Evolutionary conservation across 2,113 vertebrate genomes (phyloP).

Genomic region (Cyanoderma ruficeps): DNA sequence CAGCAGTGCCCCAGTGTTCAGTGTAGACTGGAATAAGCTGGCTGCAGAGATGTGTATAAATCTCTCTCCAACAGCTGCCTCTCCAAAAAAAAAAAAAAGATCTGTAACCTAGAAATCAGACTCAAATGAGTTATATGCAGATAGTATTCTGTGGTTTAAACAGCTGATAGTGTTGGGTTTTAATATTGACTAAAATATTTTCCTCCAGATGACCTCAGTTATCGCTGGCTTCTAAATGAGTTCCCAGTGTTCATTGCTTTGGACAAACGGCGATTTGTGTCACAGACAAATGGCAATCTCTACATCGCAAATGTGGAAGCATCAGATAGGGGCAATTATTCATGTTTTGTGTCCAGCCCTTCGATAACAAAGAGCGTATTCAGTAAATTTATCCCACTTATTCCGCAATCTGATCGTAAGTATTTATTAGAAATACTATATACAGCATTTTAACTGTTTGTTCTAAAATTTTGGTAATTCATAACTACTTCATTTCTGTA

Average conservation of each 20-base stretch:
- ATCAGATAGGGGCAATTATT: constrained; percentile 93
- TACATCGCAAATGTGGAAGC: constrained; percentile 94
- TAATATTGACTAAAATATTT: constrained; percentile 49
- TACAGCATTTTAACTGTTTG: not conserved
- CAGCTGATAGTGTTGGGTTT: not conserved
- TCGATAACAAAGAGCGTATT: constrained; percentile 98
- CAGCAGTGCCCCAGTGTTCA: not conserved
- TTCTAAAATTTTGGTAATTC: not conserved
- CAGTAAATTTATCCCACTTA: constrained; percentile 95
- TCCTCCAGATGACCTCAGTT: constrained; percentile 88
- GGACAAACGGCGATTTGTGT: constrained; percentile 92
- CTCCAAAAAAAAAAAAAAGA: not conserved
- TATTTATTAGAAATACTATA: constrained; percentile 7
- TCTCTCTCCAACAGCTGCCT: not conserved
- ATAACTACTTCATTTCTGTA: not conserved
- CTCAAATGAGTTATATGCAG: not conserved
- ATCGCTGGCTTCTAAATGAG: constrained; percentile 96
- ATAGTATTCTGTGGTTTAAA: not conserved
- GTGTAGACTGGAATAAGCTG: not conserved
- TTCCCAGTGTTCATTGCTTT: constrained; percentile 93
- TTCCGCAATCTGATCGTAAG: constrained; percentile 89
- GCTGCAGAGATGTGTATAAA: not conserved
- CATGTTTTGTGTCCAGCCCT: constrained; percentile 92
- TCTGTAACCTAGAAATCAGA: not conserved
- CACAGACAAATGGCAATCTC: constrained; percentile 93